Evolutionary conservation across 2,113 vertebrate genomes (phyloP).

Genomic region (Petaurus breviceps): DNA sequence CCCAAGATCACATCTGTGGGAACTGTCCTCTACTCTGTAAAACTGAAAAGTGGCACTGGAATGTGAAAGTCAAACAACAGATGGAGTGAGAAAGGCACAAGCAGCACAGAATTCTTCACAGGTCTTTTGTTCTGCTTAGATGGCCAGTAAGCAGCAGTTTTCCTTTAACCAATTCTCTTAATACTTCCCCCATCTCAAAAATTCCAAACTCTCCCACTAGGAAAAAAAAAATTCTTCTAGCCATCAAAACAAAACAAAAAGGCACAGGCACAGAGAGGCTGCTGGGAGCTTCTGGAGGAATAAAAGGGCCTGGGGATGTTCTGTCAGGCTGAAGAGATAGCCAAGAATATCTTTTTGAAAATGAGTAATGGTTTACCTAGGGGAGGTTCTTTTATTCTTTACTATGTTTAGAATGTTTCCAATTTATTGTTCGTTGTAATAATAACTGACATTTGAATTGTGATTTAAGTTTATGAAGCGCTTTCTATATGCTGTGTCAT

Average conservation of each 20-base stretch:
- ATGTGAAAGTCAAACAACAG: constrained; percentile 25
- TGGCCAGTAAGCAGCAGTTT: constrained; percentile 4
- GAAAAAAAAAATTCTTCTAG: constrained; percentile 43
- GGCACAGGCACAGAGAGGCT: background rate
- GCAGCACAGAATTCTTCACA: background rate
- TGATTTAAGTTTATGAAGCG: background rate
- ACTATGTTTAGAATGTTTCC: background rate
- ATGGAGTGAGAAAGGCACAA: constrained; percentile 7
- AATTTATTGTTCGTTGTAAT: background rate
- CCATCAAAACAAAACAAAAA: constrained; percentile 18
- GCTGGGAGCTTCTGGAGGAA: background rate
- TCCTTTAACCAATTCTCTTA: constrained; percentile 30
- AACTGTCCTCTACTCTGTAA: background rate
- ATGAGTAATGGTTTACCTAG: background rate
- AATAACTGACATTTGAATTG: background rate
- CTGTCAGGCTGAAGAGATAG: constrained; percentile 1
- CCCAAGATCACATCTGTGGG: background rate
- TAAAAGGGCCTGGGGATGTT: background rate
- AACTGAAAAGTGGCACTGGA: background rate
- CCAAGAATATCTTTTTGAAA: background rate
- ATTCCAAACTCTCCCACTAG: background rate
- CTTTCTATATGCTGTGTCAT: background rate
- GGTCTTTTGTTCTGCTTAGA: constrained; percentile 42
- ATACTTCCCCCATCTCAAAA: background rate
- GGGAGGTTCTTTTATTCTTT: background rate